Conservation (phyloP, 1,140 invertebrate genomes). For the Bombus pyrosoma region DNA sequence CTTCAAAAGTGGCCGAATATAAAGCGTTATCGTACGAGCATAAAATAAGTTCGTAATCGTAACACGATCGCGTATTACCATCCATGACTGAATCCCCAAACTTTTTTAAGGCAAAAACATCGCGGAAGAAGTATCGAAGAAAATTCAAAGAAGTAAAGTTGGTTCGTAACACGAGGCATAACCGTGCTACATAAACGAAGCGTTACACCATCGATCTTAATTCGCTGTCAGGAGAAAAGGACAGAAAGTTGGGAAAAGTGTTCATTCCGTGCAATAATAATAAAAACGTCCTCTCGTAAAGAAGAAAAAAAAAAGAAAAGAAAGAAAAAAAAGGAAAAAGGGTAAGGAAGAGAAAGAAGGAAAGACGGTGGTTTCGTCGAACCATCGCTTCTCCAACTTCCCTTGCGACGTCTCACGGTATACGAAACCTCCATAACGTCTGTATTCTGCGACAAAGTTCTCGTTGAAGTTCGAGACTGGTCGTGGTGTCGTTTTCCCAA, state of each 20-base stretch:
- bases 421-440: slow-evolving; percentile 39
- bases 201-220: slow-evolving; percentile 51
- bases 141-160: slow-evolving; percentile 2
- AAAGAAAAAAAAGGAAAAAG: no score
- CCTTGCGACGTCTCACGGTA: background rate
- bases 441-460: slow-evolving; percentile 56
- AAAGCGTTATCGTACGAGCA: background rate
- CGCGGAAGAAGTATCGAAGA: background rate
- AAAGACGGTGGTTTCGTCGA: background rate
- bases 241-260: background rate
- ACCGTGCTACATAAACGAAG: slow-evolving; percentile 10
- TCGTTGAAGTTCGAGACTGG: slow-evolving; percentile 52
- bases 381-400: slow-evolving; percentile 7
- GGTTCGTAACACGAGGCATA: background rate
- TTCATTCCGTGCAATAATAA: slow-evolving; percentile 22
- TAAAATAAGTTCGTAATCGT: slow-evolving; percentile 6
- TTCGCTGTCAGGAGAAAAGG: background rate
- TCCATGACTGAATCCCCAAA: background rate
- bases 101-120: slow-evolving; percentile 14
- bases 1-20: background rate
- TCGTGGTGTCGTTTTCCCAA: slow-evolving; percentile 63
- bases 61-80: no score
- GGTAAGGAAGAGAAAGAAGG: background rate
- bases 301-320: background rate
- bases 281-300: slow-evolving; percentile 34